Evolutionary conservation across 2,113 vertebrate genomes (phyloP), one percentile per base, ranked within the genome.

Genomic region (Cebidichthys violaceus): DNA sequence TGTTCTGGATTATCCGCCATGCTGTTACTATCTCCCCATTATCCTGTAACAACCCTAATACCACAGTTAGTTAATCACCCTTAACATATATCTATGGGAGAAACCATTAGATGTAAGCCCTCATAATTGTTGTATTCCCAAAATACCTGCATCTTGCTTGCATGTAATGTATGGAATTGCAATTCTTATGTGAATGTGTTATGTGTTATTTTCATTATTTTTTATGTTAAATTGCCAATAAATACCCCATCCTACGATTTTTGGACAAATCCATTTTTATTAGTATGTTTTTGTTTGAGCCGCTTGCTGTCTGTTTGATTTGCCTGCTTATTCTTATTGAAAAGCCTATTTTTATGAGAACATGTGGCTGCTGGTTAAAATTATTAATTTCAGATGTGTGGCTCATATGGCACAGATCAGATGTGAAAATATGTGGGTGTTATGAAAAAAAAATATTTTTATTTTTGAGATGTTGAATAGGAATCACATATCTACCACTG

Each of bases 241-340:
- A 61, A 74, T 15, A n/a, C 37, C 33, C 52, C 11, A 47, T 35
- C 41, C 15, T 35, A 18, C 9, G 4, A 33, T 29, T 60, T 45
- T 20, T 29, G 45, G 39, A 29, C 17, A 61, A 31, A 73, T 62
- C 72, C 29, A 35, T 35, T 62, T 61, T 45, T 31, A 35, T 61
- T 33, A 71, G 52, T 41, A 9, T 61, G 27, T 10, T 47, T 54
- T 47, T 47, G 57, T 74, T 61, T 47, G 31, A 57, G 47, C 35
- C 67, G 71, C 55, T 43, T 61, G 22, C 41, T 35, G 59, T 39
- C 29, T 50, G 6, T 57, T n/a, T 54, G 17, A 67, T 67, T 55
- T 67, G 18, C 27, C 18, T 45, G 24, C 35, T n/a, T 24, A 10
- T n/a, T 13, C 22, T 35, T 68, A 27, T 33, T 59, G 62, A 35